These are phyloP conservation scores for Heliconius aoede DNA, from an alignment of 2,888 invertebrate species.

Conservation along the genomic window DNA sequence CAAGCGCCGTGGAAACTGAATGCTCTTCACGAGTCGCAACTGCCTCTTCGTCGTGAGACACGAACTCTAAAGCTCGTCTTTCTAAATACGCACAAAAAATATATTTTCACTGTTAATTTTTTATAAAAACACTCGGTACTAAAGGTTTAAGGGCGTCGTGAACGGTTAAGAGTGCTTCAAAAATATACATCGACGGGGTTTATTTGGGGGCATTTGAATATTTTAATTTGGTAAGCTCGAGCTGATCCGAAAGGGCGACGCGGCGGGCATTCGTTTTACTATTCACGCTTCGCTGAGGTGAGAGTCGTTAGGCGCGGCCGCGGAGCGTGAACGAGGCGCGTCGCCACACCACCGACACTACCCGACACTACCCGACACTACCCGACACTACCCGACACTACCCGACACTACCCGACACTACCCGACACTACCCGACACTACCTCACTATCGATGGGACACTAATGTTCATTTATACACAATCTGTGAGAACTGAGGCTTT, in stretches of 20 bases:
- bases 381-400: too few species aligned
- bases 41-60: conserved; percentile 9
- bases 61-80: conserved; percentile 3
- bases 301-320: conserved; percentile 35
- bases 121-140: conserved; percentile 21
- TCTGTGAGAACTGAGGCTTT: too few species aligned
- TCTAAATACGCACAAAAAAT: conserved; percentile 14
- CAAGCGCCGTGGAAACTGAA: not conserved
- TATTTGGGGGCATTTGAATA: conserved; percentile 31
- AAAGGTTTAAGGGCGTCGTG: conserved; percentile 19
- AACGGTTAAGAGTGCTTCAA: conserved; percentile 27
- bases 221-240: conserved; percentile 36
- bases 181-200: conserved; percentile 22
- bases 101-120: conserved; percentile 24
- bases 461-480: too few species aligned
- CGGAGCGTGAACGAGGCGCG: conserved; percentile 30
- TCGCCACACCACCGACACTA: conserved; percentile 6
- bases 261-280: conserved; percentile 30
- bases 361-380: too few species aligned
- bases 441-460: too few species aligned
- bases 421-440: too few species aligned
- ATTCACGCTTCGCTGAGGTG: conserved; percentile 28
- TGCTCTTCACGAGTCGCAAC: conserved; percentile 11
- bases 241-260: conserved; percentile 27
- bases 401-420: too few species aligned